Conservation (phyloP, 2,113 vertebrate species). For the Opisthocomus hoazin region DNA sequence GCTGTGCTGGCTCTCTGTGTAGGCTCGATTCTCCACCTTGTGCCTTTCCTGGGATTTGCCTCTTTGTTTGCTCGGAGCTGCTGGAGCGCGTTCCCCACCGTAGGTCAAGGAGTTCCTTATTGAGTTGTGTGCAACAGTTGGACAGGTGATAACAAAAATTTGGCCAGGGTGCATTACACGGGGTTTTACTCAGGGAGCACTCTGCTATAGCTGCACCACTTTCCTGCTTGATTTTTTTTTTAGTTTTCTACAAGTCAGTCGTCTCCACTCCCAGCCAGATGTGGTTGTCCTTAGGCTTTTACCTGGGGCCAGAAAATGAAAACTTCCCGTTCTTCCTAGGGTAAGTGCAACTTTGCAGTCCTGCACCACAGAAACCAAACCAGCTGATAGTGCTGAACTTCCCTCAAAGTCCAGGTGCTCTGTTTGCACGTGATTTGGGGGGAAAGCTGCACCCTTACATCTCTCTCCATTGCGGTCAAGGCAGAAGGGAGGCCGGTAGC, state of each 20-base stretch:
- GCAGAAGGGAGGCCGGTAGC: not conserved
- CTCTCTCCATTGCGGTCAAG: not conserved
- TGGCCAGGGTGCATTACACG: not conserved
- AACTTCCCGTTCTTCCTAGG: not conserved
- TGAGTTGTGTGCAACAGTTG: not conserved
- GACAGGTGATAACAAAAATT: not conserved
- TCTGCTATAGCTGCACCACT: not conserved
- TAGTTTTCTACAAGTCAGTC: not conserved
- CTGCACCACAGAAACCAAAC: not conserved
- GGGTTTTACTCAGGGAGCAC: not conserved
- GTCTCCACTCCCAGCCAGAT: not conserved
- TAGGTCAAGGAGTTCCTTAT: not conserved
- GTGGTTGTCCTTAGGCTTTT: not conserved
- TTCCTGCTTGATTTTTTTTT: not conserved
- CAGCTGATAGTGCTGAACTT: not conserved
- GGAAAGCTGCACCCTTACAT: not conserved
- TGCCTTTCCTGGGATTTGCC: not conserved
- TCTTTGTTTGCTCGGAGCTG: not conserved
- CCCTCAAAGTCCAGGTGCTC: not conserved
- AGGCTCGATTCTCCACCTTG: fast-evolving
- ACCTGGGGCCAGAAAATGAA: not conserved
- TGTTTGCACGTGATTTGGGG: not conserved
- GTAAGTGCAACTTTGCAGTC: not conserved
- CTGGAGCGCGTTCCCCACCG: not conserved
- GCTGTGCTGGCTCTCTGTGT: not conserved